Conservation (phyloP, 2,113 vertebrate genomes). For the Ceyx melanurus region DNA sequence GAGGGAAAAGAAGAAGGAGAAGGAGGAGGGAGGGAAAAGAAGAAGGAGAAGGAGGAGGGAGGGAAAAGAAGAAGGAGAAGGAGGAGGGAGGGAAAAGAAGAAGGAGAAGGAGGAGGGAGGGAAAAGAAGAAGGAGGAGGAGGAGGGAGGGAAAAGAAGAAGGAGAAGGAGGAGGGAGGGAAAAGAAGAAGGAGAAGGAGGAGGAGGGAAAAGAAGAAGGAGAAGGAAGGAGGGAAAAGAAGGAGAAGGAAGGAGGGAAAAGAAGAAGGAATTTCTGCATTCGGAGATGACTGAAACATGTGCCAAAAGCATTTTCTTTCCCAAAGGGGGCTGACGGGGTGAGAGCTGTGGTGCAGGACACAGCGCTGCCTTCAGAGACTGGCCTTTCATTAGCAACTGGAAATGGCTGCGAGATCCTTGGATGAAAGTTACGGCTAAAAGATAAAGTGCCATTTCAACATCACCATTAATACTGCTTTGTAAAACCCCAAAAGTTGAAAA, state of each 20-base stretch:
- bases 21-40: too few relatives aligned
- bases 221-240: not conserved
- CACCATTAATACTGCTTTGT: not conserved
- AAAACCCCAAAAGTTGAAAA: not conserved
- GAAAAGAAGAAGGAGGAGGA: too few relatives aligned
- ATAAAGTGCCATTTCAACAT: not conserved
- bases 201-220: not conserved
- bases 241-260: too few relatives aligned
- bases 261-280: conserved; percentile 14
- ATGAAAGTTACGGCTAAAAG: not conserved
- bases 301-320: not conserved
- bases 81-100: not conserved
- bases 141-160: too few relatives aligned
- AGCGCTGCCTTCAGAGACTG: not conserved
- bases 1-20: not conserved
- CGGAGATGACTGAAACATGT: not conserved
- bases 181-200: not conserved
- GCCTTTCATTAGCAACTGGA: fast-evolving
- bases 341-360: not conserved
- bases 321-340: not conserved
- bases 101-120: not conserved
- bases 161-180: too few relatives aligned
- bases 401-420: not conserved
- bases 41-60: too few relatives aligned
- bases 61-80: not conserved